phyloP scores from a whole-genome alignment of 2,797 vertebrate species.

The Serranus cabrilla region DNA sequence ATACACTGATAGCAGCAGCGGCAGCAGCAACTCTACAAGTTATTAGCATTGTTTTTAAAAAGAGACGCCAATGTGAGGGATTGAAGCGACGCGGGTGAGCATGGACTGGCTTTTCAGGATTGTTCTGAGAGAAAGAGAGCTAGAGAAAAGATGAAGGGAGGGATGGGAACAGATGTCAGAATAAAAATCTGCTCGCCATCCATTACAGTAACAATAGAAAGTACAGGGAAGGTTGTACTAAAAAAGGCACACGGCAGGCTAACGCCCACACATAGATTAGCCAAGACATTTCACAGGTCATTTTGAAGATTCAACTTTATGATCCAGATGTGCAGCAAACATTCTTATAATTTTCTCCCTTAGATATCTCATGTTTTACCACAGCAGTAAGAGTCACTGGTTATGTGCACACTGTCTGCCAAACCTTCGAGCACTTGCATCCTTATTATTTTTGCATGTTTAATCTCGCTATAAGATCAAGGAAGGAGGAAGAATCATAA shows the following conservation, averaged over 20 bases:
- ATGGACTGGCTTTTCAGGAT: neutral
- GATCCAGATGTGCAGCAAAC: neutral
- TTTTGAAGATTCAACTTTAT: conserved; percentile 7
- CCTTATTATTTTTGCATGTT: neutral
- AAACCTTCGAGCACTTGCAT: too few relatives aligned
- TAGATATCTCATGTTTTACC: neutral
- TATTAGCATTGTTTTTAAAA: conserved; percentile 69
- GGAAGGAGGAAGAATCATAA: neutral
- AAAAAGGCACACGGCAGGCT: neutral
- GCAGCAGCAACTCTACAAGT: conserved; percentile 59
- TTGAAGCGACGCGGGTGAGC: conserved; percentile 33
- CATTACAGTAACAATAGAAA: conserved; percentile 29
- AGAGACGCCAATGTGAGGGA: conserved; percentile 45
- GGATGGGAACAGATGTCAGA: neutral
- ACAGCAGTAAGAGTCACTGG: too few relatives aligned
- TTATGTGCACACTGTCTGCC: too few relatives aligned
- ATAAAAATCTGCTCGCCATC: conserved; percentile 29
- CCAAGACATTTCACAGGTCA: conserved; percentile 8
- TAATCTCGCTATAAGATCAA: neutral
- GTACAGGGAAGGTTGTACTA: conserved; percentile 5
- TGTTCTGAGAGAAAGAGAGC: conserved; percentile 12
- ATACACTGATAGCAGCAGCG: conserved; percentile 51
- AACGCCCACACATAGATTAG: conserved; percentile 21
- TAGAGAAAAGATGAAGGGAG: neutral
- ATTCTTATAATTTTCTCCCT: neutral